Percentiles rank a stretch among this genome's conserved stretches.
Evolutionary conservation across 2,113 vertebrate genomes (phyloP).

Genomic region (Motacilla alba): DNA sequence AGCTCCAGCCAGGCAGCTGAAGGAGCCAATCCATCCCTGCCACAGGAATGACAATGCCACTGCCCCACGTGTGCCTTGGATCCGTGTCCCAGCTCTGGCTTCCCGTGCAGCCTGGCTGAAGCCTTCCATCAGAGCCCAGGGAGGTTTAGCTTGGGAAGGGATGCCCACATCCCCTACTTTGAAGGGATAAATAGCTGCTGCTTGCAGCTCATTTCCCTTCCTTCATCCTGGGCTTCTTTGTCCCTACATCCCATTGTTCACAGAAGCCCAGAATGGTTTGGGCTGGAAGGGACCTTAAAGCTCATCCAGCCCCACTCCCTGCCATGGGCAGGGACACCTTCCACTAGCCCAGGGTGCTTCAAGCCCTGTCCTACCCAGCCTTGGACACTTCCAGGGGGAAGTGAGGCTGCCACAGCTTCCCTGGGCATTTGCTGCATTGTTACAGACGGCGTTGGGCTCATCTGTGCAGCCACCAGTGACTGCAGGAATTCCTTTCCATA

Average conservation of each 20-base stretch:
- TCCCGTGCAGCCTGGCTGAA: background rate
- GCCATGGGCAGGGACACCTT: background rate
- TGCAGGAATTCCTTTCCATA: background rate
- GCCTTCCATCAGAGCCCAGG: background rate
- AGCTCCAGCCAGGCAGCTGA: background rate
- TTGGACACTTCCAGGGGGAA: background rate
- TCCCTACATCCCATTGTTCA: fast-evolving
- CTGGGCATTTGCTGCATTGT: background rate
- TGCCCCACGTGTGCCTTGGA: fast-evolving
- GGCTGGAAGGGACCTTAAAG: background rate
- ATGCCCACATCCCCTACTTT: background rate
- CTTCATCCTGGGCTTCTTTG: background rate
- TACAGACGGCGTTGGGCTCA: fast-evolving
- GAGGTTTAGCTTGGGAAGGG: background rate
- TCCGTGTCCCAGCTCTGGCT: fast-evolving
- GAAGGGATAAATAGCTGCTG: background rate
- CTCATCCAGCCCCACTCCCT: fast-evolving
- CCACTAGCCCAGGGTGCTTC: fast-evolving
- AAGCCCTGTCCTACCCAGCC: fast-evolving
- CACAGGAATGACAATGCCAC: fast-evolving
- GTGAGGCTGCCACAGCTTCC: background rate
- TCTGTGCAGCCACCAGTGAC: background rate
- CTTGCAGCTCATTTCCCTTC: background rate
- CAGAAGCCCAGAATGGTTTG: background rate
- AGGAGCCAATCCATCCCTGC: background rate